Evolutionary conservation across 2,113 vertebrate genomes (phyloP).

Genomic region (Varanus salvator): DNA sequence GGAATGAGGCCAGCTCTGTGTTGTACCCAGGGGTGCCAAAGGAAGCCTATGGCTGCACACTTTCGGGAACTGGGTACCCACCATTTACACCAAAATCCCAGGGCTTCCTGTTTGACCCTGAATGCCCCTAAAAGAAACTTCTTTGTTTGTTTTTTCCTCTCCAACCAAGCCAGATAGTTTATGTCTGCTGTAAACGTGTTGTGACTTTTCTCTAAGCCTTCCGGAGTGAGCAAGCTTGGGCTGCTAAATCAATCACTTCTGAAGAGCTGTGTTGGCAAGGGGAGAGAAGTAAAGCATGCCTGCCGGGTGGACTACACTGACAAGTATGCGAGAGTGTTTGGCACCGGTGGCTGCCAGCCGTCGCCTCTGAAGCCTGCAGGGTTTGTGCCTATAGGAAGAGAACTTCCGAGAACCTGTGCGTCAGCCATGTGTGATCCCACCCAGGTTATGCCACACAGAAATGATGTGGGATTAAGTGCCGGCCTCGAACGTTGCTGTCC

Average conservation of each 20-base stretch:
- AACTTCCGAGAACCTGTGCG: rapidly evolving
- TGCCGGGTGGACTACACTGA: not conserved
- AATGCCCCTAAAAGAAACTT: not conserved
- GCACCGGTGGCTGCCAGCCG: not conserved
- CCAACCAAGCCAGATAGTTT: not conserved
- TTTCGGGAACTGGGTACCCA: not conserved
- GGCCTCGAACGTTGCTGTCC: not conserved
- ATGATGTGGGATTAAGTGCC: not conserved
- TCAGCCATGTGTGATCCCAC: not conserved
- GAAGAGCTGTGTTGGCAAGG: not conserved
- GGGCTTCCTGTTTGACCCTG: not conserved
- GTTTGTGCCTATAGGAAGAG: not conserved
- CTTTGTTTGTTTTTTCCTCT: not conserved
- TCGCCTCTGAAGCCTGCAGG: not conserved
- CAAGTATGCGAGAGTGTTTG: not conserved
- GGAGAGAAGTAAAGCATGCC: not conserved
- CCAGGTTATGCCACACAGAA: not conserved
- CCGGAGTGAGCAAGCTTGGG: not conserved
- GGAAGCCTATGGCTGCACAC: not conserved
- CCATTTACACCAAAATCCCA: no score
- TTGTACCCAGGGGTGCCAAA: not conserved
- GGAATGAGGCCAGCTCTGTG: not conserved
- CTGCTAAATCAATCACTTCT: not conserved
- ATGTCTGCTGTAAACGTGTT: not conserved
- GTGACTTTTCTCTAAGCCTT: not conserved